These are phyloP conservation scores for Rhabdophis nuchalis DNA, from an alignment of 2,797 vertebrate species.

Conservation along the genomic window DNA sequence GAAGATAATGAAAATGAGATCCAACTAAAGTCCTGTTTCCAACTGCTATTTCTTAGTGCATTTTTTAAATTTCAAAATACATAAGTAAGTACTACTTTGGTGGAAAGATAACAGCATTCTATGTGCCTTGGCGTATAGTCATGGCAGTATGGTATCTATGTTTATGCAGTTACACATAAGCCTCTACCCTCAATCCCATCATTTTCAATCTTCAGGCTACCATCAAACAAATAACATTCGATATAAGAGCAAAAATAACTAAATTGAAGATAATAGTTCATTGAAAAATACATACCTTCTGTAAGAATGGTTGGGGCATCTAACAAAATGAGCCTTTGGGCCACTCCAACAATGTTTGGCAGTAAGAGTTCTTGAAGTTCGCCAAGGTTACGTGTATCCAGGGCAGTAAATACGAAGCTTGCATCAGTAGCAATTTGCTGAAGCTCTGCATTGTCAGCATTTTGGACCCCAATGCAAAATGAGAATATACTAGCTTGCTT, in stretches of 20 bases:
- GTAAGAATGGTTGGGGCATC: constrained; percentile 81
- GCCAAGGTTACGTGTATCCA: constrained; percentile 80
- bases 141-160: background rate
- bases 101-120: background rate
- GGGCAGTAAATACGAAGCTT: constrained; percentile 80
- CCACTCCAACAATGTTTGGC: constrained; percentile 83
- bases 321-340: constrained; percentile 85
- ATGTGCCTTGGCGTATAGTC: background rate
- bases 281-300: constrained; percentile 89
- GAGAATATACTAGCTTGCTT: constrained; percentile 84
- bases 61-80: background rate
- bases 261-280: constrained; percentile 33
- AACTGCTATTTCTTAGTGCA: background rate
- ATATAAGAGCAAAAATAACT: constrained; percentile 37
- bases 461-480: constrained; percentile 77
- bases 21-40: background rate
- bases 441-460: constrained; percentile 79
- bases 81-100: background rate
- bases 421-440: constrained; percentile 85
- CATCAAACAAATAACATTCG: background rate
- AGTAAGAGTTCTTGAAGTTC: constrained; percentile 79
- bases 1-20: background rate
- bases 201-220: background rate
- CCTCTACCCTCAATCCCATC: background rate
- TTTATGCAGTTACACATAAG: background rate